Evolutionary conservation across 2,113 vertebrate genomes (phyloP), one percentile per base, ranked within the genome.

Genomic region (Columba livia): DNA sequence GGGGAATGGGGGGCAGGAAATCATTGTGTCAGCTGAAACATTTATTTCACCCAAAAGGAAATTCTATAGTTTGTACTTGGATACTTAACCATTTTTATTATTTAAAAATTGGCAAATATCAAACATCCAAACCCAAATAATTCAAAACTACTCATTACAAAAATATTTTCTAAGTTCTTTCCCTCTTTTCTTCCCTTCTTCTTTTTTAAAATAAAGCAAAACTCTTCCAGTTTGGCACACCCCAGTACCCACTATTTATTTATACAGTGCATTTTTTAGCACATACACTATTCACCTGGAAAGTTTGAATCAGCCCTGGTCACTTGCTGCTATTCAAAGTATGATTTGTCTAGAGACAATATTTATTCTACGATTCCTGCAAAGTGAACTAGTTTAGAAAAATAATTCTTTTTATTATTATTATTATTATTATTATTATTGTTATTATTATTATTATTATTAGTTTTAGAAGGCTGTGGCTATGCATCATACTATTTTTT

Each of bases 221-320:
- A 36, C 20, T 40, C 26, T 38, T 19, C 32, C 74, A 77, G 26
- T 53, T 28, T 93, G 85, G 70, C 88, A 69, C 26, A 73, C 60
- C 47, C n/a, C 19, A 65, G 62, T 79, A 75, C 24, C 38, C 44
- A n/a, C 29, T 79, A 28, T 88, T 91, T 94, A 75, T 93, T 95
- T 91, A 89, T 57, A 53, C 54, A 74, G 16, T 18, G 12, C 15
- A 65, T 86, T 95, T 95, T 88, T 90, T 51, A 78, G 36, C 31
- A 77, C 20, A 73, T 36, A 53, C 31, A 36, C 47, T 58, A 44
- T 60, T 93, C 79, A 95, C 92, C 94, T 95, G 94, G 94, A 92
- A 96, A 93, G 44, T 88, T 5, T 80, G 67, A 95, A 56, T 56
- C 82, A 80, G 54, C 26, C 69, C 64, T 84, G 28, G 58, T 90